phyloP scores from a whole-genome alignment of 2,113 vertebrate species.

The Pandion haliaetus region DNA sequence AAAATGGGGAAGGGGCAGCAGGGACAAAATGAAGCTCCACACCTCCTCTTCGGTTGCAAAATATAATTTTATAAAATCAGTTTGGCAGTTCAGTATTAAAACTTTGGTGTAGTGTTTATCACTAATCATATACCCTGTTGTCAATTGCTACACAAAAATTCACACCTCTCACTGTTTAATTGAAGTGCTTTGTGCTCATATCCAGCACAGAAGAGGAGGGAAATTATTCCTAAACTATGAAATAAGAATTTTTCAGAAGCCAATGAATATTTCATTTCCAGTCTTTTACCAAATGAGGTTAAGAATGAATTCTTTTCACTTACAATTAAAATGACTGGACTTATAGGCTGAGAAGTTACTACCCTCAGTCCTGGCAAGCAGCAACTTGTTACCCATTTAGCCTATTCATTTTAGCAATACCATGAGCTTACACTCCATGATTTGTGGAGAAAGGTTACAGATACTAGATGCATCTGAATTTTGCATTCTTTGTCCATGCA shows the following conservation, averaged over 20 bases:
- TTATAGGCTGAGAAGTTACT: background rate
- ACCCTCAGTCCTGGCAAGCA: background rate
- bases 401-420: background rate
- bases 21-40: background rate
- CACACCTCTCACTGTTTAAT: background rate
- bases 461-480: background rate
- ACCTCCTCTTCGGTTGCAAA: background rate
- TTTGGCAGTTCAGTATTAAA: background rate
- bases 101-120: background rate
- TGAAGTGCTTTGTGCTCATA: background rate
- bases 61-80: slow-evolving; percentile 4
- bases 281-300: background rate
- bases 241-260: background rate
- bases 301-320: background rate
- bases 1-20: background rate
- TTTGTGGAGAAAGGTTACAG: background rate
- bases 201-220: background rate
- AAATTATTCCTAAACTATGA: slow-evolving; percentile 26
- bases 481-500: background rate
- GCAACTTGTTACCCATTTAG: background rate
- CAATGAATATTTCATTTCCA: slow-evolving; percentile 44
- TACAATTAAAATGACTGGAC: background rate
- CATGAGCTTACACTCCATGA: background rate
- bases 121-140: background rate
- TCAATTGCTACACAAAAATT: slow-evolving; percentile 1